Evolutionary conservation across 1,140 invertebrate species (phyloP), one percentile per base, ranked within the genome.

Genomic region (Calliopsis andreniformis): DNA sequence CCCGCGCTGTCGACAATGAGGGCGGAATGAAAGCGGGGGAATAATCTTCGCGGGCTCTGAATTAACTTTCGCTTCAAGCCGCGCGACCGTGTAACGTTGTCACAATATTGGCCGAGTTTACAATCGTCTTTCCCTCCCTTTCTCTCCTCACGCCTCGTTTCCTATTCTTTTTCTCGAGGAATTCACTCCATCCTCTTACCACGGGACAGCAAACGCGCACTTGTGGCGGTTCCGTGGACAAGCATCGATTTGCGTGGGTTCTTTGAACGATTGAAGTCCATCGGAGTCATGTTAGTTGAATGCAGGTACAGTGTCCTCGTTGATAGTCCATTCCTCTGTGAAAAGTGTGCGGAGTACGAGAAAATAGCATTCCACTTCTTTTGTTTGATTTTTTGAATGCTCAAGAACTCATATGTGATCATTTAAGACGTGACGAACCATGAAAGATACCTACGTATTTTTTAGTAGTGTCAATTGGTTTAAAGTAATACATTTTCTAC

Each of bases 41-140:
- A 66, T 73, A 66, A 73, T 73, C 61, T 53, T 43, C 49, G 59
- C 61, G n/a, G 49, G 39, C 25, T n/a, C n/a, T 75, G 42, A 56
- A 75, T 75, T 75, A 58, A 75, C 67, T 63, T 58, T 67, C 62
- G 45, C 67, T 67, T 3, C 51, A 23, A 25, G 51, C 62, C 49
- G 49, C 58, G 69, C 62, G 51, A 75, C 62, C 62, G 71, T 67
- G 63, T 67, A 67, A 67, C 62, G 51, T n/a, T 35, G 70, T 35
- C 58, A 14, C 43, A 39, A 67, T 56, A 67, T 75, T 67, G 51
- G 63, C 55, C 63, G 25, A 14, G n/a, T 18, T 10, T 32, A 42
- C 25, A 20, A 39, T 42, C 32, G 23, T 23, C 20, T 56, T 56
- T 16, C 18, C 45, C 4, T 51, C 32, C 32, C 12, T 30, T 51